These are phyloP conservation scores for Bubo blakistoni DNA, from an alignment of 2,113 vertebrate species.

Conservation along the genomic window DNA sequence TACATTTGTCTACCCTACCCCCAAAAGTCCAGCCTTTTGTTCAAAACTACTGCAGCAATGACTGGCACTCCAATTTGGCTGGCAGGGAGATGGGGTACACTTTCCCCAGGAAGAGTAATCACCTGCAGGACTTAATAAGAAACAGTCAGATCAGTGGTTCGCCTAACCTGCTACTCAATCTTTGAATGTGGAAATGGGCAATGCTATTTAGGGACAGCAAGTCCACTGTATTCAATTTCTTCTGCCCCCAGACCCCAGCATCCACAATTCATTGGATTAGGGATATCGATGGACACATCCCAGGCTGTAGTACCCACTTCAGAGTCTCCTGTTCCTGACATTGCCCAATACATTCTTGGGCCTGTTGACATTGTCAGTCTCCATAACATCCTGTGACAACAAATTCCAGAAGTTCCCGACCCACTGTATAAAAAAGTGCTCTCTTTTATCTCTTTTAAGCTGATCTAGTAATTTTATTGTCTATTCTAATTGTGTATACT, in stretches of 20 bases:
- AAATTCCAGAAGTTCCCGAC: not conserved
- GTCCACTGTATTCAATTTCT: fast-evolving
- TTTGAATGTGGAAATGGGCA: not conserved
- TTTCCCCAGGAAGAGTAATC: not conserved
- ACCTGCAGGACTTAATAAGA: not conserved
- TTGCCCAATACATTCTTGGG: not conserved
- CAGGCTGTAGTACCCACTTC: not conserved
- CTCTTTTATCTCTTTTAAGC: not conserved
- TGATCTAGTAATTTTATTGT: not conserved
- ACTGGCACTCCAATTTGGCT: not conserved
- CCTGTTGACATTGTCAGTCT: not conserved
- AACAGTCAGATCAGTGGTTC: not conserved
- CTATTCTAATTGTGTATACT: not conserved
- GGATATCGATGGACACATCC: not conserved
- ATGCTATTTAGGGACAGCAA: not conserved
- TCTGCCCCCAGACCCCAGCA: not conserved
- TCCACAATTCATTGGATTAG: not conserved
- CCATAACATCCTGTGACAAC: not conserved
- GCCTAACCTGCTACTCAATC: not conserved
- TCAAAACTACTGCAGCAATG: not conserved
- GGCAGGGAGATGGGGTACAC: fast-evolving
- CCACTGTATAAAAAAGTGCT: not conserved
- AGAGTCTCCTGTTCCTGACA: not conserved
- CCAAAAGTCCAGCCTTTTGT: not conserved
- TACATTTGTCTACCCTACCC: not conserved